Evolutionary conservation across 37 sponge, comb jelly and placozoan species (phyloP).

Genomic region (Ianthella basta): DNA sequence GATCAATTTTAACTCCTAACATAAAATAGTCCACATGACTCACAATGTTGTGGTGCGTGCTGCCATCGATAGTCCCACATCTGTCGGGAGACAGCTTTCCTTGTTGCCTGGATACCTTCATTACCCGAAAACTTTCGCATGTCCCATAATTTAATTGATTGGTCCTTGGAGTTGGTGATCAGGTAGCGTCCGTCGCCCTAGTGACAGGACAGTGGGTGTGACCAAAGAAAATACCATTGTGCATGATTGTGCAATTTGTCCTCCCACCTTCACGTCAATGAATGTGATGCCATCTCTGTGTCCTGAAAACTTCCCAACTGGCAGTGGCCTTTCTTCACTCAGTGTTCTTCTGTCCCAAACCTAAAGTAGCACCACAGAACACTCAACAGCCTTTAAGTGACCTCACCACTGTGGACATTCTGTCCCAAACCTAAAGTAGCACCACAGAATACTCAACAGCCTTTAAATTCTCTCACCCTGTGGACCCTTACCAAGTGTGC

Average conservation of each 20-base stretch:
- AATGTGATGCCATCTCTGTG: slow-evolving; percentile 89
- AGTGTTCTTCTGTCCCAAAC: slow-evolving; percentile 86
- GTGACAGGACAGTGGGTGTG: background rate
- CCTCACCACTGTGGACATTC: too few relatives aligned
- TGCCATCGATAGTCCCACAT: slow-evolving; percentile 89
- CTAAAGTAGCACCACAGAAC: background rate
- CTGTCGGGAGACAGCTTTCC: slow-evolving; percentile 44
- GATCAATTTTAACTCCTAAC: too few relatives aligned
- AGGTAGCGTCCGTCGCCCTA: slow-evolving; percentile 79
- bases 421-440: slow-evolving; percentile 81
- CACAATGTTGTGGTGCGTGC: slow-evolving; percentile 55
- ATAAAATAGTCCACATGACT: background rate
- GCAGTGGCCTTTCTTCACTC: slow-evolving; percentile 46
- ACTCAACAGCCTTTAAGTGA: too few relatives aligned
- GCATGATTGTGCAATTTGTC: background rate
- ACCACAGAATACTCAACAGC: background rate
- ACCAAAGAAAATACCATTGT: background rate
- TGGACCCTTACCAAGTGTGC: too few relatives aligned
- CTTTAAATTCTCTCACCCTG: too few relatives aligned
- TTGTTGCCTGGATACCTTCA: slow-evolving; percentile 47
- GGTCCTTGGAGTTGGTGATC: slow-evolving; percentile 94
- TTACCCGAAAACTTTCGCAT: slow-evolving; percentile 59
- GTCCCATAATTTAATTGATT: slow-evolving; percentile 94
- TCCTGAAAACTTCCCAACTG: slow-evolving; percentile 87
- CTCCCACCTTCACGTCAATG: slow-evolving; percentile 76